Evolutionary conservation across 2,888 invertebrate species (phyloP).

Genomic region (Marronus borbonicus): DNA sequence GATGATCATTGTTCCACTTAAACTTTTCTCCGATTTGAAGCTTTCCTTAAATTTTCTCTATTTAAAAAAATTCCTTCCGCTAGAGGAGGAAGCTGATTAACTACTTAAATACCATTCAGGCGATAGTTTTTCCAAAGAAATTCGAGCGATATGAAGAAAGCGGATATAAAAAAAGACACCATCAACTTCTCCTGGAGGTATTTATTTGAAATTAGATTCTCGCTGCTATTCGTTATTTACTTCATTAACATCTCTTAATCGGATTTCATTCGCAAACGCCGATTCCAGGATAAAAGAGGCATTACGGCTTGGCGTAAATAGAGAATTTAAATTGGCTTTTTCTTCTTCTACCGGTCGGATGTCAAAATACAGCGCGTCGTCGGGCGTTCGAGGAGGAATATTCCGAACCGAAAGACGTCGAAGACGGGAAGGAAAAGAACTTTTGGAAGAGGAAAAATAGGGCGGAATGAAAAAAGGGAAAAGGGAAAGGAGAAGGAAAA

Average conservation of each 20-base stretch:
- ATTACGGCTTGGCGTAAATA: conserved; percentile 28
- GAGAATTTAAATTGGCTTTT: conserved; percentile 26
- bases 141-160: too few species aligned
- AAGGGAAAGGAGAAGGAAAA: neutral
- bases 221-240: conserved; percentile 21
- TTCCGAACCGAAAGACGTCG: too few species aligned
- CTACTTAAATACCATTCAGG: too few species aligned
- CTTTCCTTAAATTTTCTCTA: too few species aligned
- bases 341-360: neutral
- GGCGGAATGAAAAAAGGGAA: neutral
- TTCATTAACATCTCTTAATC: conserved; percentile 41
- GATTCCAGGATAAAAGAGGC: conserved; percentile 35
- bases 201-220: conserved; percentile 28
- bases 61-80: too few species aligned
- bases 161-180: neutral
- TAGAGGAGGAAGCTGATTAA: too few species aligned
- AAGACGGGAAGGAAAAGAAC: too few species aligned
- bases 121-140: too few species aligned
- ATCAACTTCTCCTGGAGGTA: neutral
- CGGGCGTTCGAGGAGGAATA: neutral
- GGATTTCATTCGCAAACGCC: conserved; percentile 29
- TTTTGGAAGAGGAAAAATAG: too few species aligned
- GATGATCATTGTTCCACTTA: too few species aligned
- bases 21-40: too few species aligned
- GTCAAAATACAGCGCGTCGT: neutral